These are phyloP conservation scores for Eutrigla gurnardus DNA, from an alignment of 2,797 vertebrate species.

Conservation along the genomic window DNA sequence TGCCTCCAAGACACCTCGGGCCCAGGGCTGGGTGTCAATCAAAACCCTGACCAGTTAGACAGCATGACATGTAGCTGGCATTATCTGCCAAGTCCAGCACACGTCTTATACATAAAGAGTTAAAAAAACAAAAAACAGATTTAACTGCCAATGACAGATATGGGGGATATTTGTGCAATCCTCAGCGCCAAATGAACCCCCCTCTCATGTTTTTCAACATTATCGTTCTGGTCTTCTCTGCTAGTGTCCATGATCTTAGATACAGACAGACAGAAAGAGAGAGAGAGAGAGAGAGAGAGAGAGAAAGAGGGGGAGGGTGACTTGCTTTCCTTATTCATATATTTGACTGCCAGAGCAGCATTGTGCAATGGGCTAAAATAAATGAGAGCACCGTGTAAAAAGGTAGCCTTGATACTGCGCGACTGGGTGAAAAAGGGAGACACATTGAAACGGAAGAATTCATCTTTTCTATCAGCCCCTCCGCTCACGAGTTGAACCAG, in stretches of 20 bases:
- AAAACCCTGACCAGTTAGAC: slow-evolving; percentile 44
- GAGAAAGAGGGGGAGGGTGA: slow-evolving; percentile 43
- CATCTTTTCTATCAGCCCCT: slow-evolving; percentile 75
- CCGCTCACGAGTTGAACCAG: slow-evolving; percentile 74
- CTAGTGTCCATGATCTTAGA: slow-evolving; percentile 75
- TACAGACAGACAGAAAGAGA: slow-evolving; percentile 45
- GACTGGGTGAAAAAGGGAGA: slow-evolving; percentile 76
- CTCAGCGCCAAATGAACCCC: slow-evolving; percentile 53
- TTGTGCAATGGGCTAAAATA: slow-evolving; percentile 80
- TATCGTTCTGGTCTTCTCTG: slow-evolving; percentile 54
- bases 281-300: slow-evolving; percentile 42
- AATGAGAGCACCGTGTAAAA: slow-evolving; percentile 80
- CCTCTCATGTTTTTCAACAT: slow-evolving; percentile 56
- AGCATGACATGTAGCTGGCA: slow-evolving; percentile 8
- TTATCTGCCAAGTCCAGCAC: slow-evolving; percentile 6
- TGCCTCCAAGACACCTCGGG: slow-evolving; percentile 62
- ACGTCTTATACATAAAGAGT: slow-evolving; percentile 1
- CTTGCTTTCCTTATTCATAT: slow-evolving; percentile 72
- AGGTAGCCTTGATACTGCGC: slow-evolving; percentile 82
- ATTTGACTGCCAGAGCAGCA: slow-evolving; percentile 68
- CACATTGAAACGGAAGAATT: slow-evolving; percentile 82
- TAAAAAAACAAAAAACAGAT: background rate
- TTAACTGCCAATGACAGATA: slow-evolving; percentile 1
- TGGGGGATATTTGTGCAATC: slow-evolving; percentile 50
- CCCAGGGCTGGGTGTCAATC: slow-evolving; percentile 61